These are phyloP conservation scores for Drosophila anceps DNA, from an alignment of 2,888 invertebrate species.

Conservation along the genomic window DNA sequence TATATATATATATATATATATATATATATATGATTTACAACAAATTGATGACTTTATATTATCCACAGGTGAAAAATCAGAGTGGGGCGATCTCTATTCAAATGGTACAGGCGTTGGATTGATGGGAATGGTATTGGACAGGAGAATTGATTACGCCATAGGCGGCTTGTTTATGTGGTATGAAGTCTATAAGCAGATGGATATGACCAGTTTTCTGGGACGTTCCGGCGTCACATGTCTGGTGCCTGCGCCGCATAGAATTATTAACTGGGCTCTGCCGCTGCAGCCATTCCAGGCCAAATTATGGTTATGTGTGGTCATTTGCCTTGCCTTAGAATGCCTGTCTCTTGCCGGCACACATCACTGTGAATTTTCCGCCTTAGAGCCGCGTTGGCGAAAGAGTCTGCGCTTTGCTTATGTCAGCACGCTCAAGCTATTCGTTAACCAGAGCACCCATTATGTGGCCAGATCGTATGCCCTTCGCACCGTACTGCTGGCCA, in stretches of 20 bases:
- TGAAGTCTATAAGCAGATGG: slow-evolving; percentile 87
- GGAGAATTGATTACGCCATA: slow-evolving; percentile 87
- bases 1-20: not conserved
- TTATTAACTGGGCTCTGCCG: slow-evolving; percentile 88
- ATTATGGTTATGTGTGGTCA: slow-evolving; percentile 87
- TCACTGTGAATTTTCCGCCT: slow-evolving; percentile 49
- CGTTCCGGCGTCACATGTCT: slow-evolving; percentile 89
- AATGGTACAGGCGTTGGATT: slow-evolving; percentile 89
- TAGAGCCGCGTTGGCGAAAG: slow-evolving; percentile 38
- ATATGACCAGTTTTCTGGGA: slow-evolving; percentile 87
- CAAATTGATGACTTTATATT: not conserved
- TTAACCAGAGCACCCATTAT: slow-evolving; percentile 77
- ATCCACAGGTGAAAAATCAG: slow-evolving; percentile 62
- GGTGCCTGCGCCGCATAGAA: slow-evolving; percentile 88
- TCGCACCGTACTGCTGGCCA: slow-evolving; percentile 73
- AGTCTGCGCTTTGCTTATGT: slow-evolving; percentile 72
- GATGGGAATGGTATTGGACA: slow-evolving; percentile 87
- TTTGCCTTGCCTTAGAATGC: slow-evolving; percentile 86
- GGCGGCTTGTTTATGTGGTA: slow-evolving; percentile 73
- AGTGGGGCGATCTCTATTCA: slow-evolving; percentile 89
- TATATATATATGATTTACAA: too few relatives aligned
- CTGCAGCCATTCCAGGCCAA: slow-evolving; percentile 87
- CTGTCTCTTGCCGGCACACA: slow-evolving; percentile 79
- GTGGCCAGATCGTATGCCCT: slow-evolving; percentile 67
- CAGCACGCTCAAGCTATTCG: slow-evolving; percentile 75